Evolutionary conservation across 2,113 vertebrate species (phyloP).

Genomic region (Syngnathoides biaculeatus): DNA sequence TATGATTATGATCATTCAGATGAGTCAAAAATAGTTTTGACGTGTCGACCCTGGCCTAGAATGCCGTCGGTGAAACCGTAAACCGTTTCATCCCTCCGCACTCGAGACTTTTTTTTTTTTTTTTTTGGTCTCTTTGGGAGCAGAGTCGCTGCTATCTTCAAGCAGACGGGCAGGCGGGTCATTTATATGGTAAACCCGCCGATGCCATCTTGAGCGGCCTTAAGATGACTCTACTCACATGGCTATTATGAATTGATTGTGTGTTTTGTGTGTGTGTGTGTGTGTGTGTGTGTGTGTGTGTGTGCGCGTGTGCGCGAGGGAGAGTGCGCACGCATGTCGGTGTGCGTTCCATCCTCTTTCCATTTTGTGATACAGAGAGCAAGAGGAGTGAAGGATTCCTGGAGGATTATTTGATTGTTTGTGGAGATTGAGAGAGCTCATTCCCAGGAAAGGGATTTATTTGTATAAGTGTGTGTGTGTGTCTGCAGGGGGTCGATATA

Average conservation of each 20-base stretch:
- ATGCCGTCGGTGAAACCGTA: not conserved
- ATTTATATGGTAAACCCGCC: constrained; percentile 71
- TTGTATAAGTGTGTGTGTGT: constrained; percentile 31
- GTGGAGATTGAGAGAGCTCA: constrained; percentile 69
- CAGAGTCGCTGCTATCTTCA: constrained; percentile 61
- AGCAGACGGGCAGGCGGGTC: constrained; percentile 64
- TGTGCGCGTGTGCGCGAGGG: not conserved
- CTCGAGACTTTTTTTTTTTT: constrained; percentile 45
- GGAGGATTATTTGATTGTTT: constrained; percentile 74
- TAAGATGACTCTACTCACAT: constrained; percentile 49
- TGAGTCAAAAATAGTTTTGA: not conserved
- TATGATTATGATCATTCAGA: not conserved
- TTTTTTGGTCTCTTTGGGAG: constrained; percentile 42
- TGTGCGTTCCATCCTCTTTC: constrained; percentile 23
- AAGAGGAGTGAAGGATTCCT: constrained; percentile 69
- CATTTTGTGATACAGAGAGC: constrained; percentile 56
- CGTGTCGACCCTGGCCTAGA: not conserved
- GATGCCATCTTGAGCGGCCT: constrained; percentile 61
- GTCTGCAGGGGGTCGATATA: constrained; percentile 44
- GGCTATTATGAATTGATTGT: constrained; percentile 43
- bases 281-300: constrained; percentile 12
- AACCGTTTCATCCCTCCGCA: constrained; percentile 9
- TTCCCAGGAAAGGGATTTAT: constrained; percentile 66
- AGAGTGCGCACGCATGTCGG: constrained; percentile 1
- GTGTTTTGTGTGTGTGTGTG: constrained; percentile 1